phyloP scores from a whole-genome alignment of 2,113 vertebrate genomes.

The human (Homo sapiens) region DNA sequence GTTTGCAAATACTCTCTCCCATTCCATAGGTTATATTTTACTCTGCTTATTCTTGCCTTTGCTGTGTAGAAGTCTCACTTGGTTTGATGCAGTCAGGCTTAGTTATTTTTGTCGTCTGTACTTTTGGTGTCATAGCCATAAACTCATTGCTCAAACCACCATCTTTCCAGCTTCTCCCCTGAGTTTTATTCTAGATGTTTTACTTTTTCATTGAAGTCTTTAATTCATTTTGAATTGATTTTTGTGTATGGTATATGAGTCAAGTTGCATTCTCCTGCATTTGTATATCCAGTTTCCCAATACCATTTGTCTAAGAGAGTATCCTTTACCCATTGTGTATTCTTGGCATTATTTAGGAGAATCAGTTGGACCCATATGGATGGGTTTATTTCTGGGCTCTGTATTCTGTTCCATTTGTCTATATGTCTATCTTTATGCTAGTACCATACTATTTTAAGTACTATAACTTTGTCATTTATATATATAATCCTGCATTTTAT shows the following conservation, averaged over 20 bases:
- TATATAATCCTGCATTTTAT: constrained; percentile 83
- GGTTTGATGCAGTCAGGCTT: background rate
- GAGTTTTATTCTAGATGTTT: background rate
- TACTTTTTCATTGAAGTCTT: background rate
- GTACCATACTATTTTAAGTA: too few species aligned
- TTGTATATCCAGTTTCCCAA: too few species aligned
- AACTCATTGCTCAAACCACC: background rate
- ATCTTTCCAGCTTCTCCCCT: background rate
- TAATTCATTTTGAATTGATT: background rate
- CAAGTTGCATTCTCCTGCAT: too few species aligned
- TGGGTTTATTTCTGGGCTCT: background rate
- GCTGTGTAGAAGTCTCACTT: background rate
- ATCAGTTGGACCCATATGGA: background rate
- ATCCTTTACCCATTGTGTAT: too few species aligned
- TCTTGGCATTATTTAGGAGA: background rate
- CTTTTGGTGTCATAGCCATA: background rate
- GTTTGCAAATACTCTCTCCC: background rate
- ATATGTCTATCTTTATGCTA: too few species aligned
- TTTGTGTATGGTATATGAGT: too few species aligned
- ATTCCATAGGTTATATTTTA: background rate
- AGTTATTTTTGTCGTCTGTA: background rate
- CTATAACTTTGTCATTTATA: background rate
- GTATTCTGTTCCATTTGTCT: background rate
- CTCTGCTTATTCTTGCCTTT: background rate
- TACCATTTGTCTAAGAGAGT: too few species aligned